phyloP scores from a whole-genome alignment of 2,797 vertebrate species.

The Agapornis canus region DNA sequence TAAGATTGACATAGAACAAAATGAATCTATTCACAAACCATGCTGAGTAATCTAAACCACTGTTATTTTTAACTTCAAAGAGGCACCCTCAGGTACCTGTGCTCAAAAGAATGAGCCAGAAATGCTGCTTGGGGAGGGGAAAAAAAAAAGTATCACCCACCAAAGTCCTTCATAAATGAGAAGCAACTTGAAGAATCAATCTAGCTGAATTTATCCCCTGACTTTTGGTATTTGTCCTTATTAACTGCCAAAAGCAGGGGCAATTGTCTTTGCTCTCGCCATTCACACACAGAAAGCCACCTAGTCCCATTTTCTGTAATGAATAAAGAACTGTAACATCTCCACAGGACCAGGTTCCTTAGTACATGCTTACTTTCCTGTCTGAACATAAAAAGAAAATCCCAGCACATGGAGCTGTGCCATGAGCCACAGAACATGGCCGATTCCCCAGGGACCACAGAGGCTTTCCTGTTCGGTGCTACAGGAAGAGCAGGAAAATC shows the following conservation, averaged over 20 bases:
- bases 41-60: slow-evolving; percentile 43
- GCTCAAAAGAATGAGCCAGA: slow-evolving; percentile 10
- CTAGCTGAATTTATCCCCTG: neutral
- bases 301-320: neutral
- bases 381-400: neutral
- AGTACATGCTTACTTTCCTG: slow-evolving; percentile 1
- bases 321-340: neutral
- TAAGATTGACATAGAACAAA: neutral
- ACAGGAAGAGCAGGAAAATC: slow-evolving; percentile 49
- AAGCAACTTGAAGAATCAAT: neutral
- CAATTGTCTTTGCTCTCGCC: neutral
- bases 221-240: neutral
- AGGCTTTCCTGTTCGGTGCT: neutral
- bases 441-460: neutral
- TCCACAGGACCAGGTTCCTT: neutral
- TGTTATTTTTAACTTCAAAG: slow-evolving; percentile 61
- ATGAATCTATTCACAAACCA: neutral
- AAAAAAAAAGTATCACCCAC: neutral
- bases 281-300: neutral
- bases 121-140: neutral
- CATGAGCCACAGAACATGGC: neutral
- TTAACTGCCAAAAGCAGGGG: neutral
- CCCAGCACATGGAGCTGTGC: neutral
- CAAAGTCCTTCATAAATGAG: neutral
- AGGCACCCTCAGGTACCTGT: neutral